Evolutionary conservation across 1,140 invertebrate genomes (phyloP), one percentile per base, ranked within the genome.

Genomic region (Ceratoteleas bidentatus): DNA sequence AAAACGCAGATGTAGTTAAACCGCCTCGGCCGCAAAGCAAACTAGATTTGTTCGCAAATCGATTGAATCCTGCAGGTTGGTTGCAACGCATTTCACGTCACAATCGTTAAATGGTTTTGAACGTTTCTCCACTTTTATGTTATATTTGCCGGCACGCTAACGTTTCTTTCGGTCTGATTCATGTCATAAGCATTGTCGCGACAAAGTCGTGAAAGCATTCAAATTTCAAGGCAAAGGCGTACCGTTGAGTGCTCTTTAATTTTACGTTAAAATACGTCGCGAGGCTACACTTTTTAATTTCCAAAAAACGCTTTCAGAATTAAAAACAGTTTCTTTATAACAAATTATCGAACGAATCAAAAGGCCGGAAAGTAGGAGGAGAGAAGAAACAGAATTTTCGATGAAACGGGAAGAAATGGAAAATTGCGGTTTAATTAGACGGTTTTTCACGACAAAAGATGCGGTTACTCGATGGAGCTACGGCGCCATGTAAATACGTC

Each of bases 21-120:
- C 80, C 73, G 13, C 74, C 43, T 60, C 36, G 58, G 49, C 79
- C 68, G 64, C 80, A 82, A 82, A 82, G 72, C 73, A 77, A 82
- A 82, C 73, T 73, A 75, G 62, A 82, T 82, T 82, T 82, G 79
- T 77, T 82, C 80, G 43, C 58, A 73, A 82, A 82, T 82, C 60
- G 80, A 82, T 82, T 72, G 62, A 73, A 82, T 77, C 50, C 58
- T 58, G 73, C 34, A 69, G 68, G 57, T 74, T 77, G 73, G 57
- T 74, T 77, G 73, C 73, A 74, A 64, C 43, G 45, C 79, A 76
- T 73, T 82, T 76, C 72, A 49, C 66, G 61, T 75, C 65, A 61
- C 70, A 62, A 60, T 75, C 54, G 65, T 72, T 81, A 75, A 81
- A 75, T 72, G 66, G 53, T 75, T 72, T 70, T 32, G 62, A 66